A percentile compares a stretch with the other conserved stretches of the same genome.
phyloP scores from a whole-genome alignment of 2,888 invertebrate genomes.

The Acronicta alni region DNA sequence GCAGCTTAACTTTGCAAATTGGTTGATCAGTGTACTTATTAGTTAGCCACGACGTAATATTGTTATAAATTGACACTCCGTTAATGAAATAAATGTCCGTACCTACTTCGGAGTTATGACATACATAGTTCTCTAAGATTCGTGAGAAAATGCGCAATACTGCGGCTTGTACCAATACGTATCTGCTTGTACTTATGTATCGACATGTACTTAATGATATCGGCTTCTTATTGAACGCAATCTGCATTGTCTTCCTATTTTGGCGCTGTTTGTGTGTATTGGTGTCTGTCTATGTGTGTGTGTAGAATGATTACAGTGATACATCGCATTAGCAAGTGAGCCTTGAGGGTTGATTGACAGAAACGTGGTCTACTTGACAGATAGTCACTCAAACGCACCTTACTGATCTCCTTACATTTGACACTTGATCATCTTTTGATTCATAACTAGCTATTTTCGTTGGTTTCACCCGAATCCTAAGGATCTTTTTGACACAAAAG shows the following conservation, averaged over 20 bases:
- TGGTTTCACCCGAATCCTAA: too few relatives aligned
- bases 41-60: too few relatives aligned
- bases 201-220: conserved; percentile 24
- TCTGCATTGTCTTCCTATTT: conserved; percentile 54
- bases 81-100: not conserved
- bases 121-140: conserved; percentile 35
- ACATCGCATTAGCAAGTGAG: conserved; percentile 3
- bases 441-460: too few relatives aligned
- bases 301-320: conserved; percentile 10
- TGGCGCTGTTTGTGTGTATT: conserved; percentile 6
- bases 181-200: conserved; percentile 24
- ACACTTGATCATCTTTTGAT: too few relatives aligned
- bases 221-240: conserved; percentile 44
- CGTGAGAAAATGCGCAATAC: conserved; percentile 62
- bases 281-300: not conserved
- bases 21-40: too few relatives aligned
- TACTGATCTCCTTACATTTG: not conserved
- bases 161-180: conserved; percentile 41
- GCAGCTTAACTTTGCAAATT: too few relatives aligned
- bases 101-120: conserved; percentile 12
- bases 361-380: not conserved
- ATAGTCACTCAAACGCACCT: not conserved
- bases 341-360: conserved; percentile 29
- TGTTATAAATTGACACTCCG: conserved; percentile 13
- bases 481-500: too few relatives aligned